Evolutionary conservation across 2,113 vertebrate species (phyloP), one percentile per base, ranked within the genome.

Genomic region (Rhinolophus ferrumequinum): DNA sequence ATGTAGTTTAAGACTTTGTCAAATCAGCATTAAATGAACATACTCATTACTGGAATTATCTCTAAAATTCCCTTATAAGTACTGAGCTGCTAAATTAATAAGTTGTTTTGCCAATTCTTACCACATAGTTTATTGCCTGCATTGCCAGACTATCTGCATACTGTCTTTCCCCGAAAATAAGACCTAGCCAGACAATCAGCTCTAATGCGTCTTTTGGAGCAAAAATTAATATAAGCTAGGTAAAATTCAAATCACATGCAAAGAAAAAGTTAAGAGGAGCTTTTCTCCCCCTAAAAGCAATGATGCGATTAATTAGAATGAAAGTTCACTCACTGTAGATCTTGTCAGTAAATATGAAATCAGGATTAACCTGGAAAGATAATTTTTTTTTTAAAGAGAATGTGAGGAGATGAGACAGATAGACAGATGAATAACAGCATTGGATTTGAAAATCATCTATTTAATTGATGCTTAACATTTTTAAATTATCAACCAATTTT

Each of bases 341-440:
- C 38, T 33, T 96, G 12, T 67, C 58, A 77, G 22, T 97, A 79
- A 85, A 33, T 97, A 28, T 81, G 76, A 82, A 79, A 35, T 93
- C 11, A 93, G 70, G 30, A 90, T 13, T 44, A 3, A 79, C 8
- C 21, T 15, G 19, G 56, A 4, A 77, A 88, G 62, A n/a, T 62
- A 72, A 73, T 95, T 90, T 90, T 87, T 90, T 87, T 12, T 81
- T 86, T 90, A 41, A 60, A 24, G 41, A 84, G 38, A n/a, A 21
- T 13, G 30, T 47, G 26, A 24, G 10, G 26, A 62, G 60, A 28
- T 28, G 15, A 52, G 52, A 28, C 79, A 35, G 19, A 22, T 8
- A 76, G 19, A 35, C 10, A 69, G 28, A 87, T 8, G 41, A 88
- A 54, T 60, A 44, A n/a, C 41, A 91, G 24, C 47, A 87, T n/a